Base-by-base conservation (phyloP, 2,797 vertebrate species). In the Botia kubotai region DNA sequence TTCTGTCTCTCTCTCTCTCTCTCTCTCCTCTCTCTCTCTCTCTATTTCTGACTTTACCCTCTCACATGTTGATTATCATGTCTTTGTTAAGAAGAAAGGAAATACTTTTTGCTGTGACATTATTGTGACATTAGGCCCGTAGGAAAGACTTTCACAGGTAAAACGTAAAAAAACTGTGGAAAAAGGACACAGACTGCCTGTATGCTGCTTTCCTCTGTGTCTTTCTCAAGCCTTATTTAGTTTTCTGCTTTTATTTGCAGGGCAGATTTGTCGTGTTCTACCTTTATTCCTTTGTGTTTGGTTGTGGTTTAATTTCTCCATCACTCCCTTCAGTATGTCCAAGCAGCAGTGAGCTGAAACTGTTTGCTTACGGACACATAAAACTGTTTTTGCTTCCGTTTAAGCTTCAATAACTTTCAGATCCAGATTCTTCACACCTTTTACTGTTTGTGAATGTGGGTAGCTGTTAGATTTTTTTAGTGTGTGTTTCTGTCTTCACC, bases 61-160 rank as follows among this genome's bases (percentile, higher is more conserved):
- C 93, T 94, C 91, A 87, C 94, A 94, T 91, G 90, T 93, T 93
- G 93, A 93, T 90, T 92, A 92, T 92, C 90, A 88, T 89, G 91
- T 91, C 82, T 84, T 65, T 87, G 77, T 89, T 90, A 86, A 87
- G 88, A 89, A 79, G 87, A 91, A 88, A 88, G 88, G 86, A 86
- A 88, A 90, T 89, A 83, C 81, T 88, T 91, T 89, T 83, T 88
- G 82, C 88, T 87, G 89, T 90, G 90, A 93, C 80, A 90, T 92
- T 21, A 80, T 90, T 93, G 89, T 91, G 92, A 89, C 89, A 89
- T 90, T 91, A 84, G 84, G 84, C 77, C 75, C 5, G 60, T 92
- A 90, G 90, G 90, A 88, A 87, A 86, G 83, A 89, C 84, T 87
- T 86, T 92, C 90, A 91, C 90, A 87, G 89, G 90, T 93, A 19